Evolutionary conservation across 2,113 vertebrate species (phyloP), one percentile per base, ranked within the genome.

Genomic region (Axis porcinus): DNA sequence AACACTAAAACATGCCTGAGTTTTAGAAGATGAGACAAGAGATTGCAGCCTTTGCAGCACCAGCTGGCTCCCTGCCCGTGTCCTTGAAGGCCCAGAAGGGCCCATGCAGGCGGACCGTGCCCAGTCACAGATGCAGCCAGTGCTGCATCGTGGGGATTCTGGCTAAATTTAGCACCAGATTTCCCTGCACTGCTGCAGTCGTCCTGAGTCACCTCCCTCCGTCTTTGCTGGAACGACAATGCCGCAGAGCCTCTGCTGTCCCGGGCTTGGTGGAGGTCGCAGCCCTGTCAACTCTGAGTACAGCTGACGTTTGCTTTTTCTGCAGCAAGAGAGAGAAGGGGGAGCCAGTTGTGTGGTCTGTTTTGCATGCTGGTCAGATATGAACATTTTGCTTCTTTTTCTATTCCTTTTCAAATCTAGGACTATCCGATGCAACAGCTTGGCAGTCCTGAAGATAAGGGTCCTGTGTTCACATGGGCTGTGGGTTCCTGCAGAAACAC

Each of bases 161-260:
- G 97, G 85, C 96, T 97, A 98, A 98, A 98, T 97, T 96, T 98
- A 98, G 95, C 83, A 64, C 64, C 94, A 43, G 89, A 57, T 97
- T 98, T 98, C 88, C 74, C 55, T 84, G 85, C 55, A 13, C 52
- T 87, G n/a, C 83, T 94, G 58, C 92, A 91, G 0, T 95, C 93
- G 27, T 98, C 94, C 94, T 96, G 85, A 96, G 92, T 98, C 97
- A 97, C 94, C 67, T 97, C 70, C 5, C 64, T 97, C n/a, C 86
- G 4, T 76, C 30, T 96, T 95, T 96, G 76, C 97, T 96, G 84
- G 96, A 67, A 4, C 30, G 12, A 95, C 86, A 96, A 95, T 91
- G 94, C 98, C 50, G 62, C 89, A 91, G 96, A 97, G 58, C 1
- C 0, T 67, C 15, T 8, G 86, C 70, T 7, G 13, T 90, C 36